phyloP scores from a whole-genome alignment of 1,140 invertebrate genomes.

The Drosophila repleta region DNA sequence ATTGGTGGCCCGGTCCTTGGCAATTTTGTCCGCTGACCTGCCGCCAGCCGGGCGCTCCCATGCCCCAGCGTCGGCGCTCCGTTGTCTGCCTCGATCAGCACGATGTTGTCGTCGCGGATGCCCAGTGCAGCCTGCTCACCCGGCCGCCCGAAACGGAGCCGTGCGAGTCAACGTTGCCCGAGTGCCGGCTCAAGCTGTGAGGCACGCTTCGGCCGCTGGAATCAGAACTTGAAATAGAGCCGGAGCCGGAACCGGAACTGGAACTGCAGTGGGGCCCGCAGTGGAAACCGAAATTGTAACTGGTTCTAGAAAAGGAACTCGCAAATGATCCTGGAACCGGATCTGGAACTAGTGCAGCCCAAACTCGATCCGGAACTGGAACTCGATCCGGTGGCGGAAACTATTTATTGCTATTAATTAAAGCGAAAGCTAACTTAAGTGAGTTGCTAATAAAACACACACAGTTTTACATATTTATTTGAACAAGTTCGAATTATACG shows the following conservation, averaged over 20 bases:
- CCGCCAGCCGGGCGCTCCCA: conserved; percentile 72
- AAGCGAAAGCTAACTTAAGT: conserved; percentile 36
- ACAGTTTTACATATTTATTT: conserved; percentile 26
- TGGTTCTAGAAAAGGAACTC: background rate
- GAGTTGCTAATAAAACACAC: conserved; percentile 20
- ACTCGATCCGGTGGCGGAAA: conserved; percentile 11
- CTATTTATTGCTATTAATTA: conserved; percentile 49
- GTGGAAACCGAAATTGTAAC: background rate
- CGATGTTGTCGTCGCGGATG: conserved; percentile 88
- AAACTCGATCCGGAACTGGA: background rate
- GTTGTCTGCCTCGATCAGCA: conserved; percentile 90
- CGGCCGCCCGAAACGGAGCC: conserved; percentile 87
- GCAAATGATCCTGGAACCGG: background rate
- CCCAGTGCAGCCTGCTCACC: conserved; percentile 86
- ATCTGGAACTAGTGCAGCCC: background rate
- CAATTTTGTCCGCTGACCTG: conserved; percentile 92
- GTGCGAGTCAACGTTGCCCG: conserved; percentile 86
- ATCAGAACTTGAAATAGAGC: background rate
- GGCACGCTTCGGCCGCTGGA: conserved; percentile 32
- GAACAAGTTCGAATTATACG: conserved; percentile 26
- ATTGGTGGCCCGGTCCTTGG: conserved; percentile 93
- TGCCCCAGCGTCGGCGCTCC: conserved; percentile 86
- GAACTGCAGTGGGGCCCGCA: background rate
- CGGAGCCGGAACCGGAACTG: background rate
- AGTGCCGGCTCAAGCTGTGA: conserved; percentile 83